phyloP scores from a whole-genome alignment of 1,140 invertebrate species.

The Vanessa tameamea region DNA sequence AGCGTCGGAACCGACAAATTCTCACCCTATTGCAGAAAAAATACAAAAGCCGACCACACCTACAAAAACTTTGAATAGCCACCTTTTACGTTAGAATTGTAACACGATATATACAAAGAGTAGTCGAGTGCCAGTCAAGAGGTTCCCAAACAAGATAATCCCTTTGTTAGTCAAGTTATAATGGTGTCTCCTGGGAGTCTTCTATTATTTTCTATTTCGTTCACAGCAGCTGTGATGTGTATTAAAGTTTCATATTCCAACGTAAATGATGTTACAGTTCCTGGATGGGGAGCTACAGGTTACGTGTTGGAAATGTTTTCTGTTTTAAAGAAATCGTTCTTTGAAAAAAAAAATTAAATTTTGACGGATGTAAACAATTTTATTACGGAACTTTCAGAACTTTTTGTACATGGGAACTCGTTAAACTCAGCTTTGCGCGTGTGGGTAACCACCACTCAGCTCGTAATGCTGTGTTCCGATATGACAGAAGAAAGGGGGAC shows the following conservation, averaged over 20 bases:
- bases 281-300: slow-evolving; percentile 3
- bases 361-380: no score
- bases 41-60: slow-evolving; percentile 69
- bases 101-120: slow-evolving; percentile 74
- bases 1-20: slow-evolving; percentile 46
- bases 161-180: slow-evolving; percentile 78
- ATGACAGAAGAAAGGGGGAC: no score
- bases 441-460: no score
- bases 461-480: no score
- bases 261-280: slow-evolving; percentile 50
- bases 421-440: no score
- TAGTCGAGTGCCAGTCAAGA: slow-evolving; percentile 57
- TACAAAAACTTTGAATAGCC: slow-evolving; percentile 77
- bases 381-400: no score
- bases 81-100: slow-evolving; percentile 63
- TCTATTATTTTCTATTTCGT: slow-evolving; percentile 75
- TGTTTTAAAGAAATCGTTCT: no score
- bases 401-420: no score
- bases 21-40: slow-evolving; percentile 50
- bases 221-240: slow-evolving; percentile 68
- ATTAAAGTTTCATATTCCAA: slow-evolving; percentile 72
- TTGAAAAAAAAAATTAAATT: no score
- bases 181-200: slow-evolving; percentile 71
- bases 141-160: slow-evolving; percentile 78
- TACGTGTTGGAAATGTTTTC: not conserved